phyloP scores from a whole-genome alignment of 1,140 invertebrate species.

The Limonius californicus region DNA sequence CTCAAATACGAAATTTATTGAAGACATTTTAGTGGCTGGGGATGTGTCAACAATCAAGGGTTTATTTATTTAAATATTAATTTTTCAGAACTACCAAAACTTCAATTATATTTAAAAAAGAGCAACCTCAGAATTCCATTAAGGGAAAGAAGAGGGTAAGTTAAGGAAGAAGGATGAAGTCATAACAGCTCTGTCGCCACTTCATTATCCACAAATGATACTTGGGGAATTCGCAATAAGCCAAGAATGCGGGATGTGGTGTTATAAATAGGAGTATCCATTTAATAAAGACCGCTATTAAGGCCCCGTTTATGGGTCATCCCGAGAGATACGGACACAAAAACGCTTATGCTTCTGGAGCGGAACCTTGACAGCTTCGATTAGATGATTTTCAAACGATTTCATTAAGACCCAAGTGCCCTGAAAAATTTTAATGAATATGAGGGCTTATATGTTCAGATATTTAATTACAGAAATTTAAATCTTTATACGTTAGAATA shows the following conservation, averaged over 20 bases:
- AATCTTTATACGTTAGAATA: too few relatives aligned
- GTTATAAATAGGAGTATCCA: conserved; percentile 41
- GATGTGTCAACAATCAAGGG: too few relatives aligned
- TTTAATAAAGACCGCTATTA: conserved; percentile 28
- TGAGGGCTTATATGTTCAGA: too few relatives aligned
- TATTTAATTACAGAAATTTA: too few relatives aligned
- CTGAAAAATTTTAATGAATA: conserved; percentile 5
- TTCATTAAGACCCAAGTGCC: neutral
- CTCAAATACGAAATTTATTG: too few relatives aligned
- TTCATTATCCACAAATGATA: conserved; percentile 45
- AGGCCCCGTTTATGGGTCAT: conserved; percentile 29
- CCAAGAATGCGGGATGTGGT: conserved; percentile 36
- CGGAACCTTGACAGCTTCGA: neutral
- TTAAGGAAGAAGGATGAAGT: neutral
- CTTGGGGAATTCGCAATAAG: conserved; percentile 46
- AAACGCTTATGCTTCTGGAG: conserved; percentile 9
- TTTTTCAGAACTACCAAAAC: too few relatives aligned
- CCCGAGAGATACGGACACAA: conserved; percentile 14
- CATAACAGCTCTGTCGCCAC: conserved; percentile 36
- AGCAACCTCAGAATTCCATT: too few relatives aligned
- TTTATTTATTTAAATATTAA: too few relatives aligned
- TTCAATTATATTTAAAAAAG: too few relatives aligned
- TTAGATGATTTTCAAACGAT: neutral
- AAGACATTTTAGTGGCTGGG: too few relatives aligned
- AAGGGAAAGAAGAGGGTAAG: too few relatives aligned